Evolutionary conservation across 1,140 invertebrate genomes (phyloP), one percentile per base, ranked within the genome.

Genomic region (Drosophila asahinai): DNA sequence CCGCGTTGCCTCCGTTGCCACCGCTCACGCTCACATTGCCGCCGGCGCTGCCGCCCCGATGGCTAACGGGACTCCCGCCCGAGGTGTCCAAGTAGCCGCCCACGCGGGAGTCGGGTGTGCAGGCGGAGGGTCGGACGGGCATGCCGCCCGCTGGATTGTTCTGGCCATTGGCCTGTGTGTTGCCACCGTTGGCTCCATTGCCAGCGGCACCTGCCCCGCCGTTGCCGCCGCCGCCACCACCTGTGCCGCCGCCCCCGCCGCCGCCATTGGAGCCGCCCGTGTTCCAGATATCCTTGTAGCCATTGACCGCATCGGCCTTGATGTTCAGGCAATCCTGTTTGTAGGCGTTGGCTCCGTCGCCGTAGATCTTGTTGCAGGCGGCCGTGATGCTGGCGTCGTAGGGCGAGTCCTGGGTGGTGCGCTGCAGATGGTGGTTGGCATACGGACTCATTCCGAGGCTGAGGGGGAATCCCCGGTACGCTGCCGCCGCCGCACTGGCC

Each of bases 351-450:
- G 91, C 91, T 1, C 86, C 77, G 36, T 93, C 92, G 61, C 92
- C 92, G 52, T 93, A 93, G 68, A 93, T 92, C 83, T 93, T 94
- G 93, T 97, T 98, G 93, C 97, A 98, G 38, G 95, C 95, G 11
- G 97, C 97, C 48, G 96, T 96, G 48, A 97, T 97, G 77, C 96
- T 97, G 1, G 97, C 97, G 87, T 97, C 97, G 94, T 98, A 98
- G 1, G 97, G 97, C 48, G 97, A 97, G 86, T 97, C 97, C 93
- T 97, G 97, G 45, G 96, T 96, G 76, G 97, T 96, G 86, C 97
- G 94, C 51, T 96, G 94, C 80, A 97, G 94, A 93, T 97, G 96
- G 86, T 97, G 97, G 91, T 97, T 96, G 57, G 97, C 96, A 87
- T 98, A 98, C 12, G 97, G 96, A 30, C 96, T 96, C 96, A 97